phyloP scores from a whole-genome alignment of 2,797 vertebrate species.

The Hylomyscus alleni region DNA sequence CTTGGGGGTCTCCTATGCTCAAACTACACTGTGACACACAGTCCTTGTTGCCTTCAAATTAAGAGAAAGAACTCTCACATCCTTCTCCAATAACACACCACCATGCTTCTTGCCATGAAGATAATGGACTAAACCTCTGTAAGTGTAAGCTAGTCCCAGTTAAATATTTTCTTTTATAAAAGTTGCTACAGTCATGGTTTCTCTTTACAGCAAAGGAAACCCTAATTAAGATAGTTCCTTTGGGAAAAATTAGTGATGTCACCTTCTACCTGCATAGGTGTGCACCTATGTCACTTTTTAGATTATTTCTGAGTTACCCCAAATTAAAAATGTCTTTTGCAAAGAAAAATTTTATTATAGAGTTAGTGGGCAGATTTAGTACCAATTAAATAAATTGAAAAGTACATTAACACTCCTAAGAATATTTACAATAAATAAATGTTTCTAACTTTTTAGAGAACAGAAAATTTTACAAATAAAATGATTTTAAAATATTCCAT shows the following conservation, averaged over 20 bases:
- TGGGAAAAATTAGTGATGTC: constrained; percentile 85
- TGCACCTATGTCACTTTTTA: constrained; percentile 84
- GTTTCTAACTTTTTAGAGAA: constrained; percentile 32
- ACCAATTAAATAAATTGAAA: constrained; percentile 67
- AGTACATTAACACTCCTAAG: neutral
- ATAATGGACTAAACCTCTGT: neutral
- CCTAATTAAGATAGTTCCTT: constrained; percentile 76
- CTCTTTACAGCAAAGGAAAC: neutral
- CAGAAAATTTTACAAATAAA: neutral
- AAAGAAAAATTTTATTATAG: constrained; percentile 79
- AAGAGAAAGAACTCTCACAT: neutral
- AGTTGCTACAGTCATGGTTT: neutral
- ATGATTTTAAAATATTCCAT: constrained; percentile 34
- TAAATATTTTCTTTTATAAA: neutral
- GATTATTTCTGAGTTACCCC: constrained; percentile 85
- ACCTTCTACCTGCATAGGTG: constrained; percentile 75
- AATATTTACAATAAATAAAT: constrained; percentile 63
- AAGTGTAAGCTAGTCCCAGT: neutral
- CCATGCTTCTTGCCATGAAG: neutral
- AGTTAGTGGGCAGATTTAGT: constrained; percentile 70
- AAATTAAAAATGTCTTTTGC: constrained; percentile 84
- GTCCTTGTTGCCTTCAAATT: neutral
- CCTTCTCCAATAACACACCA: neutral
- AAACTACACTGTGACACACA: neutral
- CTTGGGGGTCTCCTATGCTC: neutral